A percentile compares a stretch with the other conserved stretches of the same genome.
phyloP scores from a whole-genome alignment of 2,113 vertebrate species.

The Lepisosteus osseus region DNA sequence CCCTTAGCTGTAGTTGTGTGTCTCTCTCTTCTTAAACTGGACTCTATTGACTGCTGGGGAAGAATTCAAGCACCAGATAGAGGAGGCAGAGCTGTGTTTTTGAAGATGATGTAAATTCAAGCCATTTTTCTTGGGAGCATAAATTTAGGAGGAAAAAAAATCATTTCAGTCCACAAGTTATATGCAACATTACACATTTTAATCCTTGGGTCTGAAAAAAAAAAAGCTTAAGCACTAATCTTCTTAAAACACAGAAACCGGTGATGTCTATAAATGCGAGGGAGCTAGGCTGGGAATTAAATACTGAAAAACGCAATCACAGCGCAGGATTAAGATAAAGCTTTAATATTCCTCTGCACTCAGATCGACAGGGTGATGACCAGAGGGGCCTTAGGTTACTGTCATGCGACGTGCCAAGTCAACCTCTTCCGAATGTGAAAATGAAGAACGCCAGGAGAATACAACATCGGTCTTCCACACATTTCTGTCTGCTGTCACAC shows the following conservation, averaged over 20 bases:
- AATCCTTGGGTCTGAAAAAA: conserved; percentile 46
- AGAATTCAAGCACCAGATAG: too few species aligned
- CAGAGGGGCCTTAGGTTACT: conserved; percentile 6
- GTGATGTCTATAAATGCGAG: conserved; percentile 52
- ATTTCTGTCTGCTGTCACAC: too few species aligned
- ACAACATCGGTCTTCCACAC: too few species aligned
- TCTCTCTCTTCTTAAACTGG: too few species aligned
- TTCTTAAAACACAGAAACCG: conserved; percentile 59
- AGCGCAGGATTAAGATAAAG: conserved; percentile 58
- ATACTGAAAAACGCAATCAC: conserved; percentile 59
- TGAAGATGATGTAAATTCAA: too few species aligned
- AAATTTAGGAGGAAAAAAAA: conserved; percentile 15
- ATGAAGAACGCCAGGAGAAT: neutral
- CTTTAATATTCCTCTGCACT: conserved; percentile 55
- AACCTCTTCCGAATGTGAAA: neutral
- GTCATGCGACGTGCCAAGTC: conserved; percentile 16
- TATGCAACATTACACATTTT: conserved; percentile 53
- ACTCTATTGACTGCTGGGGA: too few species aligned
- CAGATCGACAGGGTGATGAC: conserved; percentile 16
- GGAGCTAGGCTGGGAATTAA: conserved; percentile 46
- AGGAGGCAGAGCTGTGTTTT: too few species aligned
- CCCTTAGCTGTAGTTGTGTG: too few species aligned
- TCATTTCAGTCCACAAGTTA: conserved; percentile 33
- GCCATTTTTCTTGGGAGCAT: neutral
- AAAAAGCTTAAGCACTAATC: conserved; percentile 65